Evolutionary conservation across 2,797 vertebrate genomes (phyloP).

Genomic region (Lithobates pipiens): DNA sequence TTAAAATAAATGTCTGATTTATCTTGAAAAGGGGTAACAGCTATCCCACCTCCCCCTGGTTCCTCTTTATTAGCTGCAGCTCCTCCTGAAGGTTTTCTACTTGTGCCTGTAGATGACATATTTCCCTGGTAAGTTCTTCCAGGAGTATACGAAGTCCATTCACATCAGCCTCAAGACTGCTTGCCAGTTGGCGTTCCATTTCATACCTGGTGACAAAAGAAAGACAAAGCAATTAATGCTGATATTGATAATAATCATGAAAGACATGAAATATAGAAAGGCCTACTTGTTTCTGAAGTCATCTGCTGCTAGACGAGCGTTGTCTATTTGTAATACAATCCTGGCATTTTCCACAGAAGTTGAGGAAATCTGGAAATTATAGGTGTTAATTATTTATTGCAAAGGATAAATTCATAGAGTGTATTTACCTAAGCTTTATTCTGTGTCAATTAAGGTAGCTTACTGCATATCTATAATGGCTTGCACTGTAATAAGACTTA

Average conservation of each 20-base stretch:
- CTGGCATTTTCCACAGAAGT: slow-evolving; percentile 6
- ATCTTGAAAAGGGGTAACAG: too few relatives aligned
- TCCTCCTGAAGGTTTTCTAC: slow-evolving; percentile 63
- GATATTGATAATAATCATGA: too few relatives aligned
- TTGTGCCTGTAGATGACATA: slow-evolving; percentile 56
- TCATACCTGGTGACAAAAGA: slow-evolving; percentile 15
- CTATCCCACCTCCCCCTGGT: slow-evolving; percentile 51
- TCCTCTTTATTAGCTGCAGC: slow-evolving; percentile 59
- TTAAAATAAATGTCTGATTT: too few relatives aligned
- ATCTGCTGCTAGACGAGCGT: slow-evolving; percentile 77
- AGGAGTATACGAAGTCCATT: slow-evolving; percentile 57
- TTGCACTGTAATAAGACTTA: too few relatives aligned
- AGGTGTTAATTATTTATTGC: too few relatives aligned
- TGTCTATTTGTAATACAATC: slow-evolving; percentile 74
- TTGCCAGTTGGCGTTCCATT: slow-evolving; percentile 31
- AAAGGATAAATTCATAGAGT: too few relatives aligned
- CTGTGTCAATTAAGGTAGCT: too few relatives aligned
- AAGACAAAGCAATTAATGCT: neutral
- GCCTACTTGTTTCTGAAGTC: slow-evolving; percentile 85
- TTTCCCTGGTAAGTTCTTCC: slow-evolving; percentile 58
- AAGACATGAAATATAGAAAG: neutral
- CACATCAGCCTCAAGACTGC: slow-evolving; percentile 55
- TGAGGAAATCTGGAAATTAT: slow-evolving; percentile 10
- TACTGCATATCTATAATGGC: too few relatives aligned
- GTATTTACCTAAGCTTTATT: too few relatives aligned